These are phyloP conservation scores for Hyla sarda DNA, from an alignment of 2,113 vertebrate species.

Conservation along the genomic window DNA sequence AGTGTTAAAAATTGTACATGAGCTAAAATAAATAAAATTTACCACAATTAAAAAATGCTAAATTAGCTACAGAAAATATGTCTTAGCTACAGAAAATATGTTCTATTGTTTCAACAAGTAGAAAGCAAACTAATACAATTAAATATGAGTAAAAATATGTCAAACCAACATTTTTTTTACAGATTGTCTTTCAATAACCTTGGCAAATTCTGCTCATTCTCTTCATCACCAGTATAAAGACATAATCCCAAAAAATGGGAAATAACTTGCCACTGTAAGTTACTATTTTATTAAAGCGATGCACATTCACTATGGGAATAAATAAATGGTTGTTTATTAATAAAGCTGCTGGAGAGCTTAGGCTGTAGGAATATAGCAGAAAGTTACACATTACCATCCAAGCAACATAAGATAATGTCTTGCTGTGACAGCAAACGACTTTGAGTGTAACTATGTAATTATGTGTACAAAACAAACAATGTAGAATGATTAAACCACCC, in stretches of 20 bases:
- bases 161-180: slow-evolving; percentile 12
- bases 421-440: slow-evolving; percentile 59
- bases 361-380: slow-evolving; percentile 35
- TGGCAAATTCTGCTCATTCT: neutral
- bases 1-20: neutral
- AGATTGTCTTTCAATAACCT: slow-evolving; percentile 44
- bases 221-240: neutral
- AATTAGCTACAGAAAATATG: too few relatives aligned
- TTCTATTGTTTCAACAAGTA: neutral
- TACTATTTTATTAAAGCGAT: slow-evolving; percentile 46
- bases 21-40: neutral
- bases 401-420: slow-evolving; percentile 58
- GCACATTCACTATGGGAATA: slow-evolving; percentile 44
- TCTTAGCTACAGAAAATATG: neutral
- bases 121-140: neutral
- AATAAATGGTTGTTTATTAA: slow-evolving; percentile 59
- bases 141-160: neutral
- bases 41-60: too few relatives aligned
- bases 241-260: slow-evolving; percentile 26
- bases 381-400: slow-evolving; percentile 52
- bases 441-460: slow-evolving; percentile 57
- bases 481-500: slow-evolving; percentile 51
- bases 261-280: slow-evolving; percentile 49
- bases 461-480: slow-evolving; percentile 57
- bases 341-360: slow-evolving; percentile 55